phyloP scores from a whole-genome alignment of 2,797 vertebrate species.

The Coilia nasus region DNA sequence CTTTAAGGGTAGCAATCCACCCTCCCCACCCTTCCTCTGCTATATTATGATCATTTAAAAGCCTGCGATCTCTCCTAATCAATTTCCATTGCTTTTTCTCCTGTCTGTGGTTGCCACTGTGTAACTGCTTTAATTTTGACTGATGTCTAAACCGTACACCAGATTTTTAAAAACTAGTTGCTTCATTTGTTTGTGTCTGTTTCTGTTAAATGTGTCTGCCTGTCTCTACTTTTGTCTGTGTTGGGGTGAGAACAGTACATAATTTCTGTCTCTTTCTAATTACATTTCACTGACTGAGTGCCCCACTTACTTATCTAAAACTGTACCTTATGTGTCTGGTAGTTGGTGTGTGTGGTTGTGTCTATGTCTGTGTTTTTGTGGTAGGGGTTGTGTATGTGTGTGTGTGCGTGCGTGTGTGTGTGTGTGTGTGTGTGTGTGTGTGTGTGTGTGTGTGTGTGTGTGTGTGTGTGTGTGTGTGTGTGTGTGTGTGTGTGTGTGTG shows the following conservation, averaged over 20 bases:
- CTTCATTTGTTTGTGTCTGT: too few relatives aligned
- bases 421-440: too few relatives aligned
- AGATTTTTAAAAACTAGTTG: too few relatives aligned
- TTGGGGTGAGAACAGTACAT: neutral
- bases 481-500: neutral
- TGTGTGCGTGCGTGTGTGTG: too few relatives aligned
- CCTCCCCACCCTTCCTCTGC: neutral
- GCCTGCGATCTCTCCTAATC: conserved; percentile 7
- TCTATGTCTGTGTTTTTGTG: too few relatives aligned
- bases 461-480: neutral
- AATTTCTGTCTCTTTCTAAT: too few relatives aligned
- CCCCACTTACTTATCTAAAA: neutral
- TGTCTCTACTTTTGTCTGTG: neutral
- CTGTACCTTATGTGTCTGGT: neutral
- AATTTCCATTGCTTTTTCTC: conserved; percentile 2
- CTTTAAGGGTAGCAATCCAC: conserved; percentile 39
- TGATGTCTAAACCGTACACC: conserved; percentile 25
- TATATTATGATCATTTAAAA: conserved; percentile 15
- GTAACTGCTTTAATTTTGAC: conserved; percentile 36
- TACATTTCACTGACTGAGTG: neutral
- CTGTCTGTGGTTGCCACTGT: conserved; percentile 25
- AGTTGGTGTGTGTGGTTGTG: too few relatives aligned
- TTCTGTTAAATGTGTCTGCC: too few relatives aligned
- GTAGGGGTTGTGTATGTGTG: neutral
- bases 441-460: too few relatives aligned